Conservation (phyloP, 2,113 vertebrate species). For the Microtus pennsylvanicus region DNA sequence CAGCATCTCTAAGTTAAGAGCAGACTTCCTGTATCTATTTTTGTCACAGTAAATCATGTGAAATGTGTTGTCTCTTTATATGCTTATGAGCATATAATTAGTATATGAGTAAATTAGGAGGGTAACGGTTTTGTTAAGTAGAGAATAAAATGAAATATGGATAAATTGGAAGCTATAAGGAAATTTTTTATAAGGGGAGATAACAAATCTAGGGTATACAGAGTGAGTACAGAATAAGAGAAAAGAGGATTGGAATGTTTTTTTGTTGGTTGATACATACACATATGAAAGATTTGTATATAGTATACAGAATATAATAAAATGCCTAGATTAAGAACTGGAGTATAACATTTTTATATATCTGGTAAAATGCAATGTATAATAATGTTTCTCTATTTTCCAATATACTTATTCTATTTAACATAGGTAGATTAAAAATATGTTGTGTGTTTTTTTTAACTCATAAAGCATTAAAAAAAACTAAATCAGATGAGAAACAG, state of each 20-base stretch:
- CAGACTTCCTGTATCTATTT: not conserved
- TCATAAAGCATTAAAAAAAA: not conserved
- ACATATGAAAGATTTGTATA: not conserved
- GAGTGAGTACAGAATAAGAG: not conserved
- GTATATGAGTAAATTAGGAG: not conserved
- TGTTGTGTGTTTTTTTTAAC: not conserved
- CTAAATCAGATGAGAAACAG: not conserved
- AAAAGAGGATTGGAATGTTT: not conserved
- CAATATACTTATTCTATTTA: not conserved
- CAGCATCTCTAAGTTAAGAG: slow-evolving; percentile 30
- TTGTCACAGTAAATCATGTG: not conserved
- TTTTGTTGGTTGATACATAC: not conserved
- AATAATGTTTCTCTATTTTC: not conserved
- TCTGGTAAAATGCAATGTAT: not conserved
- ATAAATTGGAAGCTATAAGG: not conserved
- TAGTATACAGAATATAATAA: not conserved
- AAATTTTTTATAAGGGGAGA: not conserved
- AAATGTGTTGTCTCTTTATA: not conserved
- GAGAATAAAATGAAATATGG: not conserved
- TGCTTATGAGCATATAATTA: slow-evolving; percentile 48
- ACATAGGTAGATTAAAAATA: not conserved
- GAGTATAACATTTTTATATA: not conserved
- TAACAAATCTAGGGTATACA: not conserved
- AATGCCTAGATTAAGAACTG: not conserved
- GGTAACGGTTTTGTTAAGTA: not conserved